Base-by-base conservation (phyloP, 2,888 invertebrate species). In the Drosophila kokeensis region DNA sequence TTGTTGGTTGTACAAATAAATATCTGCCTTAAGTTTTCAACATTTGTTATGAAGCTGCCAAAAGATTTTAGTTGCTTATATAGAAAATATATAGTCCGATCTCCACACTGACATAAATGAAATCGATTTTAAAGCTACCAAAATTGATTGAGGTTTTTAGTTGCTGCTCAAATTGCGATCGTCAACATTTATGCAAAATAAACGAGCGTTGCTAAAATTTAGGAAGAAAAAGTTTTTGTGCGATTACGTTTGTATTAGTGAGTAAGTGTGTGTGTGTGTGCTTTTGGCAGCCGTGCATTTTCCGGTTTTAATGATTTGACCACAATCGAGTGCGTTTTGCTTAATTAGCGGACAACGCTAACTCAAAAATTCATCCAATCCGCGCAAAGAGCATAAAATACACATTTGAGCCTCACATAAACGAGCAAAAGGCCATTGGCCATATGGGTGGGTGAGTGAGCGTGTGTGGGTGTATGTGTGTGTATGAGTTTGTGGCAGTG, bases 321-420 rank as follows among this genome's bases (percentile, higher is more conserved):
- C 89, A 86, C 85, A 89, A 89, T 86, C 89, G 87, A 86, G 87
- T 88, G 87, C 87, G 87, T 86, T 88, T 88, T 87, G 87, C 90
- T 81, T 87, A 90, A 90, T 90, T 87, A 89, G 90, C 79, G 87
- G 72, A 69, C 77, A 57, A 59, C 75, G 42, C 11, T 2, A 68
- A 55, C 55, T 61, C 64, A 55, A 68, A 81, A 63, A 68, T 53
- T 36, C 67, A 61, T 65, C 34, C 69, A 63, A 70, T 70, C 77
- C 77, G 61, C 76, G 84, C 72, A 83, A 85, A 79, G 73, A 75
- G 80, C 82, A 90, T 87, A 76, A 89, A 84, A 84, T 82, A 69
- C 76, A 60, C 68, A 89, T 87, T 77, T 73, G 66, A 71, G 49
- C 8, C 59, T 42, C 58, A 50, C 64, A 68, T 55, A 74, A 21